phyloP scores from a whole-genome alignment of 2,797 vertebrate genomes.

The Glossophaga mutica region DNA sequence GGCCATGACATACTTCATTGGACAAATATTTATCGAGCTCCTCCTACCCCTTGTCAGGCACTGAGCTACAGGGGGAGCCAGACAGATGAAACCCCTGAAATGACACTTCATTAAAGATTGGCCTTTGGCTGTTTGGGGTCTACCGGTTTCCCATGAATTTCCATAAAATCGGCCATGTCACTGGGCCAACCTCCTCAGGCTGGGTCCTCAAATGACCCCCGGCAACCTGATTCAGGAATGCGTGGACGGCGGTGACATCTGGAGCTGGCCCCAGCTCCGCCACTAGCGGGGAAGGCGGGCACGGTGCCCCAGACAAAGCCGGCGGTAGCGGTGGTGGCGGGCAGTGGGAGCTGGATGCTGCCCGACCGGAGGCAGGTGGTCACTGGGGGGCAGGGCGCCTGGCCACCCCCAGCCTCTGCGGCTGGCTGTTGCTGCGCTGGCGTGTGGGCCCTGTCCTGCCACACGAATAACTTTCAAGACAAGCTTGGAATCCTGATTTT shows the following conservation, averaged over 20 bases:
- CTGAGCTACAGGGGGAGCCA: background rate
- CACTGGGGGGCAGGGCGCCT: fast-evolving
- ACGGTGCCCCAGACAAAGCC: fast-evolving
- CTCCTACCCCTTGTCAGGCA: background rate
- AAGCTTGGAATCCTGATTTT: background rate
- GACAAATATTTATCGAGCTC: background rate
- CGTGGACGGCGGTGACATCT: fast-evolving
- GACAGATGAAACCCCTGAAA: background rate
- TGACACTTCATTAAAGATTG: background rate
- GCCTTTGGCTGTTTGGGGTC: background rate
- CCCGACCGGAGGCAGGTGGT: background rate
- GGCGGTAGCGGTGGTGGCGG: fast-evolving
- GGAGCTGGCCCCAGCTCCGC: background rate
- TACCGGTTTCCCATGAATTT: background rate
- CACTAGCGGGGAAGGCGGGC: background rate
- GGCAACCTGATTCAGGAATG: background rate
- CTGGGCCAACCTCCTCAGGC: background rate
- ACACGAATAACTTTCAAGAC: background rate
- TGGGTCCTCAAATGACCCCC: background rate
- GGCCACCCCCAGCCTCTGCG: background rate
- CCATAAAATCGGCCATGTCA: background rate
- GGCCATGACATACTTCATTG: background rate
- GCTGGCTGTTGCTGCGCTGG: background rate
- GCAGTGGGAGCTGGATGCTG: background rate
- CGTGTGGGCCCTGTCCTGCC: background rate